These are phyloP conservation scores for Vombatus ursinus DNA, from an alignment of 2,113 vertebrate species.

Conservation along the genomic window DNA sequence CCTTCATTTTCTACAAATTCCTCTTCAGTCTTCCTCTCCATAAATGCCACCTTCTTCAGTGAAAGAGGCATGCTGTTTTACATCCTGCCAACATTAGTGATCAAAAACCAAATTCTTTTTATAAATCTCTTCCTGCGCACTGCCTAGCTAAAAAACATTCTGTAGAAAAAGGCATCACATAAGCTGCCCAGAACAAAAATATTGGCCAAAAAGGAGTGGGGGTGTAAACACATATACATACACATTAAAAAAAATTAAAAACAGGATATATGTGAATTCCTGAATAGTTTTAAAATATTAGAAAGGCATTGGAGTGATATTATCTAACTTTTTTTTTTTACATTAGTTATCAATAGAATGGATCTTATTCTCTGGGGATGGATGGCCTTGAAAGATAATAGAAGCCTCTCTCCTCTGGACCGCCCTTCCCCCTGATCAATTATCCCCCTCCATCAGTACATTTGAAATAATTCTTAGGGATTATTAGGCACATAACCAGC, in stretches of 20 bases:
- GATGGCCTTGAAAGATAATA: neutral
- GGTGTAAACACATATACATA: neutral
- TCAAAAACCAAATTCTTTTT: slow-evolving; percentile 59
- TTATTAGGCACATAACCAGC: slow-evolving; percentile 39
- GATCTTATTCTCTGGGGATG: neutral
- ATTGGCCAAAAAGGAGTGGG: neutral
- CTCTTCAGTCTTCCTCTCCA: slow-evolving; percentile 1
- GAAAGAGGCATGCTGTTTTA: neutral
- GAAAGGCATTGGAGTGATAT: neutral
- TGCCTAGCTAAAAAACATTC: slow-evolving; percentile 48
- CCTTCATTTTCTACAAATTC: neutral
- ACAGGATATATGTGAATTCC: neutral
- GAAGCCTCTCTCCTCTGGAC: neutral
- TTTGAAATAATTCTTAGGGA: slow-evolving; percentile 13
- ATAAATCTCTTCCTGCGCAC: slow-evolving; percentile 42
- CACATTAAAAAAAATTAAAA: neutral
- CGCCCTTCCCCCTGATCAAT: too few species aligned
- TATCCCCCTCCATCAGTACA: slow-evolving; percentile 6
- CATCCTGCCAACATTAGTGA: neutral
- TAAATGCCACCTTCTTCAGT: neutral
- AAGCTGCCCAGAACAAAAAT: neutral
- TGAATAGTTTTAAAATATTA: neutral
- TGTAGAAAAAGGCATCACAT: neutral
- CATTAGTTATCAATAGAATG: neutral
- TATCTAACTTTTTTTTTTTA: neutral